Evolutionary conservation across 2,888 invertebrate genomes (phyloP).

Genomic region (Stegophylla sp.): DNA sequence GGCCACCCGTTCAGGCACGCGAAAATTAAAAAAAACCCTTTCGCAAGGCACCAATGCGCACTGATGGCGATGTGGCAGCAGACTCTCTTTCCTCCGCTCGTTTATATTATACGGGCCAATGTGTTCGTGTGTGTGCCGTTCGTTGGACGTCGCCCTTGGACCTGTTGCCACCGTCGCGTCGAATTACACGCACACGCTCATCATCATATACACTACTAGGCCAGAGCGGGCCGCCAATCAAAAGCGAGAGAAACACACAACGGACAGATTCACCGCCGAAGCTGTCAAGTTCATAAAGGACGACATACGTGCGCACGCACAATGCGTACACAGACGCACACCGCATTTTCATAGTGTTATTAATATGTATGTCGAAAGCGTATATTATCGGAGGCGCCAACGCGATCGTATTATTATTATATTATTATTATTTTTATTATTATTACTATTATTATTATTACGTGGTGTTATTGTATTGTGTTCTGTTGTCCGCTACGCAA

Average conservation of each 20-base stretch:
- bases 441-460: conserved; percentile 24
- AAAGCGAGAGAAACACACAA: conserved; percentile 31
- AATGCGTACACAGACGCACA: neutral
- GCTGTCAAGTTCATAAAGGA: conserved; percentile 40
- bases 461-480: conserved; percentile 15
- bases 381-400: conserved; percentile 38
- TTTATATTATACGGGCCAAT: neutral
- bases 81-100: too few relatives aligned
- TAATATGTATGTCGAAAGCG: conserved; percentile 40
- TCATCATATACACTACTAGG: neutral
- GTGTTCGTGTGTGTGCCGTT: neutral
- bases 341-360: neutral
- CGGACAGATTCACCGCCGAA: neutral
- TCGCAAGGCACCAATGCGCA: neutral
- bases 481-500: neutral
- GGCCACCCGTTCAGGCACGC: neutral
- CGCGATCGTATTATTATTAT: conserved; percentile 30
- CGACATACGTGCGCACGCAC: neutral
- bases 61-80: too few relatives aligned
- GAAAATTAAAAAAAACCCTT: conserved; percentile 8
- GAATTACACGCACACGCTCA: neutral
- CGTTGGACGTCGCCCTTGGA: conserved; percentile 27
- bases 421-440: conserved; percentile 24
- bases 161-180: conserved; percentile 20
- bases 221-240: conserved; percentile 1